Conservation (phyloP, 2,888 invertebrate genomes). For the Bursaphelenchus okinawaensis region DNA sequence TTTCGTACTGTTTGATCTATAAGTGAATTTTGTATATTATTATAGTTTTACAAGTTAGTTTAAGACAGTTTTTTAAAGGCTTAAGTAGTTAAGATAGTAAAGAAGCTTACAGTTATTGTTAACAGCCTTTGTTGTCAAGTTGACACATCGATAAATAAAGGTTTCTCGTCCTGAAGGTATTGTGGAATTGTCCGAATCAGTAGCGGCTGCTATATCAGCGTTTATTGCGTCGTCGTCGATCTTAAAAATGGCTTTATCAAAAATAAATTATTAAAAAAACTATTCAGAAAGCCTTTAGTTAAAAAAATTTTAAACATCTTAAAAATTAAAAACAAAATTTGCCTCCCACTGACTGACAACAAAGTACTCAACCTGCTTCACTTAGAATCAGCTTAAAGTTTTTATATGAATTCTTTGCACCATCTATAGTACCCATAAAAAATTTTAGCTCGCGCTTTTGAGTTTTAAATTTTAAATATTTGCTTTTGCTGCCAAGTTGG, state of each 20-base stretch:
- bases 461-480: no score
- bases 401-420: no score
- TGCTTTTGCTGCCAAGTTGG: no score
- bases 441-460: no score
- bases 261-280: not conserved
- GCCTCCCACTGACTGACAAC: no score
- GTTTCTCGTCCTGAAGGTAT: conserved; percentile 14
- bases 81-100: not conserved
- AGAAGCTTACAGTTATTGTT: conserved; percentile 22
- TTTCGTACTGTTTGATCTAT: not conserved
- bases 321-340: no score
- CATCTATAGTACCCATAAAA: no score
- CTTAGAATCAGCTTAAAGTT: no score
- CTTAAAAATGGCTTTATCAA: conserved; percentile 10
- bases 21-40: not conserved
- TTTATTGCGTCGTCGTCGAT: conserved; percentile 27
- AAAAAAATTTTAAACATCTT: no score
- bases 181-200: conserved; percentile 1
- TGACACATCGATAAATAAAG: conserved; percentile 25
- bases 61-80: not conserved
- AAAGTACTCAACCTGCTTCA: no score
- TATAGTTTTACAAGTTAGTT: not conserved
- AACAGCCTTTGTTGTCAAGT: conserved; percentile 19
- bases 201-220: conserved; percentile 5
- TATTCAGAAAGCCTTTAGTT: conserved; percentile 18